A percentile compares a stretch with the other conserved stretches of the same genome.
These are phyloP conservation scores for Lomographa bimaculata DNA, from an alignment of 2,888 invertebrate genomes.

Conservation along the genomic window DNA sequence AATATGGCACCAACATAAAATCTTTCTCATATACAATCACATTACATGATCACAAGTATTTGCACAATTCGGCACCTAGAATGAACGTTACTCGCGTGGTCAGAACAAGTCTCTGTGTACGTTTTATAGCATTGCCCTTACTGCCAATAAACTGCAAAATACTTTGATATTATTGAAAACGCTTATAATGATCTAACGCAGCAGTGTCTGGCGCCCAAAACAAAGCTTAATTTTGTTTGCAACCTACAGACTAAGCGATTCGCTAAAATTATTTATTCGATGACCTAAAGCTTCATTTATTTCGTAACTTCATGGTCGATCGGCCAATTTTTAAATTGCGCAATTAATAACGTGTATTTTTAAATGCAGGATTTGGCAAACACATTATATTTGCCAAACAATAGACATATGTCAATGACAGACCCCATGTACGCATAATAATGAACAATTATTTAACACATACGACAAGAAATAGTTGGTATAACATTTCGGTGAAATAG, in stretches of 20 bases:
- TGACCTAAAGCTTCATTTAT: conserved; percentile 20
- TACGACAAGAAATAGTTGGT: too few species aligned
- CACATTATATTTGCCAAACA: conserved; percentile 17
- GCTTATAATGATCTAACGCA: conserved; percentile 15
- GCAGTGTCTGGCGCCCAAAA: conserved; percentile 16
- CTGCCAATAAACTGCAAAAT: conserved; percentile 4
- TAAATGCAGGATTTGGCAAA: conserved; percentile 23
- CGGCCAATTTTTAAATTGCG: conserved; percentile 27
- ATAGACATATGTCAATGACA: conserved; percentile 14
- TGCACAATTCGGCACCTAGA: too few species aligned
- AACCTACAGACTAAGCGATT: conserved; percentile 10
- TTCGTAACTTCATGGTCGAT: conserved; percentile 25
- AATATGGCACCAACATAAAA: too few species aligned
- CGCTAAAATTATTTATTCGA: conserved; percentile 5
- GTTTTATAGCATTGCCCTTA: too few species aligned
- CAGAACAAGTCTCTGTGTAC: too few species aligned
- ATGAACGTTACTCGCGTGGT: too few species aligned
- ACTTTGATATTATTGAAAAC: conserved; percentile 13
- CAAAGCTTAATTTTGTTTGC: conserved; percentile 22
- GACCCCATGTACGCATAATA: conserved; percentile 10
- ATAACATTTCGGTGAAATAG: too few species aligned
- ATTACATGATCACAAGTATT: too few species aligned
- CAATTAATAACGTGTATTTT: conserved; percentile 23
- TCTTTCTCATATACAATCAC: too few species aligned
- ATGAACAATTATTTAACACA: conserved; percentile 12